Conservation (phyloP, 2,797 vertebrate genomes). For the Micromesistius poutassou region DNA sequence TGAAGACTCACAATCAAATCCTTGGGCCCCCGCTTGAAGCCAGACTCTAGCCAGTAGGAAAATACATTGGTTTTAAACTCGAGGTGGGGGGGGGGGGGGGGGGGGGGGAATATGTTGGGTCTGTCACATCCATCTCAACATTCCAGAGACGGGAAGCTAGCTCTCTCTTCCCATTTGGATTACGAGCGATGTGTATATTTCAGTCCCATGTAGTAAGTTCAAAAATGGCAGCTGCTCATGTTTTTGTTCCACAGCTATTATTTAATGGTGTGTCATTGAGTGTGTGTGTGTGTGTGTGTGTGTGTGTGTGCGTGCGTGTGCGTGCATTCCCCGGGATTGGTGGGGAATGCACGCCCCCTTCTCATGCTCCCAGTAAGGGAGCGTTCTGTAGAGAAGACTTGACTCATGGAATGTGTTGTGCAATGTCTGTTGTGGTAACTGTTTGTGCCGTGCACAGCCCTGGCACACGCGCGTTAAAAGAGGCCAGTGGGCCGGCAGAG, state of each 20-base stretch:
- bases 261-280: background rate
- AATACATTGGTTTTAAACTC: slow-evolving; percentile 18
- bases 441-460: slow-evolving; percentile 15
- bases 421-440: slow-evolving; percentile 49
- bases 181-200: slow-evolving; percentile 13
- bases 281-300: background rate
- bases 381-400: slow-evolving; percentile 36
- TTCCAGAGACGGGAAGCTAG: slow-evolving; percentile 22
- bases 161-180: slow-evolving; percentile 25
- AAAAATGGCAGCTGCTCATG: slow-evolving; percentile 25
- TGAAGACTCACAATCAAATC: slow-evolving; percentile 46
- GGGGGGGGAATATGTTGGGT: slow-evolving; percentile 28
- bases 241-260: slow-evolving; percentile 5
- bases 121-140: slow-evolving; percentile 31
- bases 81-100: slow-evolving; percentile 27
- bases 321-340: slow-evolving; percentile 26
- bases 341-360: background rate
- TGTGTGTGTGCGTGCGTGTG: background rate
- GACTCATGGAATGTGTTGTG: slow-evolving; percentile 49
- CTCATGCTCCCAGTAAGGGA: slow-evolving; percentile 25
- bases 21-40: slow-evolving; percentile 9
- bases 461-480: slow-evolving; percentile 28
- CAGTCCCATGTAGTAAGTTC: slow-evolving; percentile 19
- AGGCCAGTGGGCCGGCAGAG: slow-evolving; percentile 22
- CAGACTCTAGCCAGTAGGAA: slow-evolving; percentile 4